A percentile compares a stretch with the other conserved stretches of the same genome.
Conservation (phyloP, 2,888 invertebrate genomes). For the Drosophila diplacantha region DNA sequence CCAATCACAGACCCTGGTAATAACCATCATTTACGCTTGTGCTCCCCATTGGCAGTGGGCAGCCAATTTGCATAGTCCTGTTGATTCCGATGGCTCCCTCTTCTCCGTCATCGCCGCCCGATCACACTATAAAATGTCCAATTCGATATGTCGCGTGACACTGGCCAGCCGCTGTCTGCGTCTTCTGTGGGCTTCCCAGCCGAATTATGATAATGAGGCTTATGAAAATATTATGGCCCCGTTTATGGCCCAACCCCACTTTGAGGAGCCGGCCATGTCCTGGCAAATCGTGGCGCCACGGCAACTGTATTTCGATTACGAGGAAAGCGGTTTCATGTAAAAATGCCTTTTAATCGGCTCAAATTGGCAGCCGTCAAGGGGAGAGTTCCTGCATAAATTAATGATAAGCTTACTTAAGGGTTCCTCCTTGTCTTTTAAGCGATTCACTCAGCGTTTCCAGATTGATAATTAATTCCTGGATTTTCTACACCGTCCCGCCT, state of each 20-base stretch:
- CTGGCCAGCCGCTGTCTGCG: conserved; percentile 11
- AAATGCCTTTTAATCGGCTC: conserved; percentile 36
- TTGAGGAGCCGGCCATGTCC: conserved; percentile 5
- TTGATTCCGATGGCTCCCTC: background rate
- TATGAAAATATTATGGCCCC: conserved; percentile 34
- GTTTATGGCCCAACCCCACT: conserved; percentile 16
- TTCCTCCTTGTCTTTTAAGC: conserved; percentile 8
- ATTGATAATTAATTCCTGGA: conserved; percentile 34
- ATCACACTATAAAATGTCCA: conserved; percentile 17
- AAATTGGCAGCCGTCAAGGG: conserved; percentile 23
- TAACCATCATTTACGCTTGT: conserved; percentile 43
- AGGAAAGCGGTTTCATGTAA: conserved; percentile 21
- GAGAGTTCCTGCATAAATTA: conserved; percentile 30
- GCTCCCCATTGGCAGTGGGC: conserved; percentile 30
- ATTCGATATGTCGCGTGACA: conserved; percentile 22
- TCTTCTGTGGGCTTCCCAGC: background rate
- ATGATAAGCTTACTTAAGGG: conserved; percentile 29
- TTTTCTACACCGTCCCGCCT: background rate
- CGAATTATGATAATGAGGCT: conserved; percentile 30
- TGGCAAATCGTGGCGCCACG: conserved; percentile 1
- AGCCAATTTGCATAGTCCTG: conserved; percentile 47
- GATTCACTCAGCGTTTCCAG: conserved; percentile 1
- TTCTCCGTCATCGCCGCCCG: background rate
- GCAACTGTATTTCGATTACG: conserved; percentile 24
- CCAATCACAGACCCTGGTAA: conserved; percentile 46